Percentiles rank a stretch among this genome's conserved stretches.
Conservation (phyloP, 2,888 invertebrate species). For the Imbricaverruca yamaguchii region DNA sequence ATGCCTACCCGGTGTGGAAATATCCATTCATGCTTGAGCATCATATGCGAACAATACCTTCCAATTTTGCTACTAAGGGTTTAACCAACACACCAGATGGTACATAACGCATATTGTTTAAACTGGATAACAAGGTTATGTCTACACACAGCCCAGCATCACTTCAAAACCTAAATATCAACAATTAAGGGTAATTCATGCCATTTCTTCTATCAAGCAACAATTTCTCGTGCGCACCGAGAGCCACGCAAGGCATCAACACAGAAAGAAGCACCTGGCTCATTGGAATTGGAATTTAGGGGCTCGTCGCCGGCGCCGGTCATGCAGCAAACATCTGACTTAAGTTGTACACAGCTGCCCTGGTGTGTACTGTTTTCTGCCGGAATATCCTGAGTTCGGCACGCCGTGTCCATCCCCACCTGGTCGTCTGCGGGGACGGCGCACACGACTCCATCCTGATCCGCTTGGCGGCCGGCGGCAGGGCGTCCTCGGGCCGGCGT, state of each 20-base stretch:
- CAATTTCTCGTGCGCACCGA: too few relatives aligned
- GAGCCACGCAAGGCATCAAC: neutral
- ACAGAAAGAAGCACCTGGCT: conserved; percentile 16
- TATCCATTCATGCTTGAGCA: too few relatives aligned
- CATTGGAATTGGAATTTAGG: neutral
- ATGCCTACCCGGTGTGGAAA: too few relatives aligned
- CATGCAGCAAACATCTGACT: neutral
- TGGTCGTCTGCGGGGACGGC: neutral
- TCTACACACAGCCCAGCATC: too few relatives aligned
- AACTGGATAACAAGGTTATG: too few relatives aligned
- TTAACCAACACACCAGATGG: too few relatives aligned
- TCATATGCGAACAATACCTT: too few relatives aligned
- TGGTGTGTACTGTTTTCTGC: neutral
- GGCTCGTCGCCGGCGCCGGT: neutral
- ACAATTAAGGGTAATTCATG: too few relatives aligned
- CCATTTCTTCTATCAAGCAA: too few relatives aligned
- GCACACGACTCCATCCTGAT: neutral
- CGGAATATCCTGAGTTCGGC: neutral
- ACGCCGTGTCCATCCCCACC: neutral
- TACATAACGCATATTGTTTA: too few relatives aligned
- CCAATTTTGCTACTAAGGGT: too few relatives aligned
- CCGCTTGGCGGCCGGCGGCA: neutral
- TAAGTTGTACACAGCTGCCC: neutral
- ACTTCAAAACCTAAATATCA: too few relatives aligned
- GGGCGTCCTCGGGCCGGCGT: neutral